Conservation (phyloP, 2,113 vertebrate species). For the Pomatorhinus ruficollis region DNA sequence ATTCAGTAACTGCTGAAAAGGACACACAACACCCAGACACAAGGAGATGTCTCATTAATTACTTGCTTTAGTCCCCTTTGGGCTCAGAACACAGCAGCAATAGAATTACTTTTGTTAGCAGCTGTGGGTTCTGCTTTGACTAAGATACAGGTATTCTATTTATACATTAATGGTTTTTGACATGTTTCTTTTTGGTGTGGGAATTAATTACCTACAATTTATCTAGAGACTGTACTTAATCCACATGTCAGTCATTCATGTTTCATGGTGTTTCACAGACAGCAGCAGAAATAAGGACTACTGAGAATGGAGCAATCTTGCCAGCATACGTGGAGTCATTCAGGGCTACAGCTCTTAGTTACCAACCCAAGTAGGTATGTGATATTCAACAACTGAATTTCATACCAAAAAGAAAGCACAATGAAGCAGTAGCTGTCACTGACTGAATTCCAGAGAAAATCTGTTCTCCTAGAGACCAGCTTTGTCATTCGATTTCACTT, state of each 20-base stretch:
- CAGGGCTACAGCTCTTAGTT: background rate
- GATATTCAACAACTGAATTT: background rate
- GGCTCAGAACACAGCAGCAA: background rate
- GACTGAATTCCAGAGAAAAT: background rate
- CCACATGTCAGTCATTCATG: background rate
- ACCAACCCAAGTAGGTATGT: background rate
- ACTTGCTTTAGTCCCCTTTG: background rate
- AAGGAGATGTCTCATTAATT: constrained; percentile 2
- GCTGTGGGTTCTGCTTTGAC: background rate
- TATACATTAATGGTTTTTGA: background rate
- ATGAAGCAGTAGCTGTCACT: background rate
- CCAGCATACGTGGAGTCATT: background rate
- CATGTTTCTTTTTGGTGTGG: background rate
- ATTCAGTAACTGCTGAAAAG: background rate
- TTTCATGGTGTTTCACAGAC: background rate
- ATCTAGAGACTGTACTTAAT: background rate
- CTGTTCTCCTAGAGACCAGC: background rate
- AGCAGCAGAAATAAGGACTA: background rate
- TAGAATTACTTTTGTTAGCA: background rate
- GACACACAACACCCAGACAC: background rate
- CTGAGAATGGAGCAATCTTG: background rate
- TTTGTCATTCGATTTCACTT: background rate
- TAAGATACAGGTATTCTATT: background rate
- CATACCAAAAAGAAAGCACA: background rate
- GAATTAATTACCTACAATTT: constrained; percentile 8